phyloP scores from a whole-genome alignment of 2,797 vertebrate genomes.

The Parotocinclus haroldoi region DNA sequence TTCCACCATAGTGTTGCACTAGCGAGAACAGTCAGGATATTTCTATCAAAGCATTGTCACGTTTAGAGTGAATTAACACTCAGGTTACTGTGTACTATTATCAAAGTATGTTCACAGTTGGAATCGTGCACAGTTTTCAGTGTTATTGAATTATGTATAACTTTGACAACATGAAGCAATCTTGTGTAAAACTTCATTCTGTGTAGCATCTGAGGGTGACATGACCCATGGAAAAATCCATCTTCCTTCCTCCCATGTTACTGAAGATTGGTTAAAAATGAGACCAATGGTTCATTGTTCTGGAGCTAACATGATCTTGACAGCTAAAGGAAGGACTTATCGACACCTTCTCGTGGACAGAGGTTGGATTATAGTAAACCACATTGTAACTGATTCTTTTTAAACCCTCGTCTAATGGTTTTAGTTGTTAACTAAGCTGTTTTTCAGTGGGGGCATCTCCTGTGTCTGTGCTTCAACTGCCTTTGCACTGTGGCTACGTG shows the following conservation, averaged over 20 bases:
- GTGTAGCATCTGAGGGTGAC: conserved; percentile 48
- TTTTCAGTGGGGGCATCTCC: conserved; percentile 58
- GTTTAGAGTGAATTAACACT: no score
- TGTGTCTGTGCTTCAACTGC: conserved; percentile 63
- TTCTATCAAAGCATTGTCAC: no score
- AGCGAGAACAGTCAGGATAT: no score
- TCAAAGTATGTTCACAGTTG: no score
- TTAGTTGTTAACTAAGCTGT: not conserved
- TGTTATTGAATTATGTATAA: no score
- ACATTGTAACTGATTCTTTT: not conserved
- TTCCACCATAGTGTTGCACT: no score
- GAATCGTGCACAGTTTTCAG: no score
- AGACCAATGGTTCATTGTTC: conserved; percentile 63
- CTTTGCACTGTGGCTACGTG: conserved; percentile 63
- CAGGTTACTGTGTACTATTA: no score
- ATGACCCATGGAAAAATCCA: conserved; percentile 44
- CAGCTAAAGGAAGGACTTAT: conserved; percentile 57
- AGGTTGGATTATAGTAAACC: conserved; percentile 51
- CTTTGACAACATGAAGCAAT: no score
- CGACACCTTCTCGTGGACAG: conserved; percentile 62
- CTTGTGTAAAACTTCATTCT: not conserved
- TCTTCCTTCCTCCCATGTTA: conserved; percentile 31
- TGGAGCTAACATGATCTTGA: conserved; percentile 61
- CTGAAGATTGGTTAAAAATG: conserved; percentile 56
- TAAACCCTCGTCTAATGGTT: no score